A percentile compares a stretch with the other conserved stretches of the same genome.
Evolutionary conservation across 2,797 vertebrate genomes (phyloP).

Genomic region (Muscicapa striata): DNA sequence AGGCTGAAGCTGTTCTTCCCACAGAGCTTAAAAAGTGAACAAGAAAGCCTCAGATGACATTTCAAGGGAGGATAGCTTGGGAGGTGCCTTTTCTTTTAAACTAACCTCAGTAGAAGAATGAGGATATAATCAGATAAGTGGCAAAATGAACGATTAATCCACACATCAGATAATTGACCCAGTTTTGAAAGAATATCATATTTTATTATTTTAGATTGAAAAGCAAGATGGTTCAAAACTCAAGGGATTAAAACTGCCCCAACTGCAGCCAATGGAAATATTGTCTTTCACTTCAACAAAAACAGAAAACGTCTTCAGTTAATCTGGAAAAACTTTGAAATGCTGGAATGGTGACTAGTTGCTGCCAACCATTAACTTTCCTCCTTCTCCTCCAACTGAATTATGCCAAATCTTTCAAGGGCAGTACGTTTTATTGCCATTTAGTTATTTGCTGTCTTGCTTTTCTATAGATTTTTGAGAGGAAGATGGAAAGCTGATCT

Average conservation of each 20-base stretch:
- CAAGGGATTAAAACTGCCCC: not conserved
- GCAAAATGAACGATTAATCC: conserved; percentile 1
- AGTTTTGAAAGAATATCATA: not conserved
- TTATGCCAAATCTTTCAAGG: not conserved
- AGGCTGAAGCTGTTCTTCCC: not conserved
- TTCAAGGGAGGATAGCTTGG: not conserved
- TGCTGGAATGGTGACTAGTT: not conserved
- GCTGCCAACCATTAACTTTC: not conserved
- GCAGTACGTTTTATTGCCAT: not conserved
- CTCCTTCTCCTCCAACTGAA: not conserved
- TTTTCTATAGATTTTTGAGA: not conserved
- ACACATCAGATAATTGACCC: not conserved
- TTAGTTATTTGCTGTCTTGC: not conserved
- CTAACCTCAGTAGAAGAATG: conserved; percentile 18
- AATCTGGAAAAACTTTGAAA: not conserved
- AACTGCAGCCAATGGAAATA: conserved; percentile 20
- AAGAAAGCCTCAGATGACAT: not conserved
- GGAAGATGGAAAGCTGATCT: not conserved
- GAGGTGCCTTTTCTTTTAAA: conserved; percentile 18
- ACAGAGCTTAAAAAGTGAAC: conserved; percentile 3
- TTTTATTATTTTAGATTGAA: conserved; percentile 19
- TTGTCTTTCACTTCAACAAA: not conserved
- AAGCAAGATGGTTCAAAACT: not conserved
- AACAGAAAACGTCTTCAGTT: not conserved
- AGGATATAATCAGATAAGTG: not conserved